Base-by-base conservation (phyloP, 2,888 invertebrate genomes). In the Hybos culiciformis region DNA sequence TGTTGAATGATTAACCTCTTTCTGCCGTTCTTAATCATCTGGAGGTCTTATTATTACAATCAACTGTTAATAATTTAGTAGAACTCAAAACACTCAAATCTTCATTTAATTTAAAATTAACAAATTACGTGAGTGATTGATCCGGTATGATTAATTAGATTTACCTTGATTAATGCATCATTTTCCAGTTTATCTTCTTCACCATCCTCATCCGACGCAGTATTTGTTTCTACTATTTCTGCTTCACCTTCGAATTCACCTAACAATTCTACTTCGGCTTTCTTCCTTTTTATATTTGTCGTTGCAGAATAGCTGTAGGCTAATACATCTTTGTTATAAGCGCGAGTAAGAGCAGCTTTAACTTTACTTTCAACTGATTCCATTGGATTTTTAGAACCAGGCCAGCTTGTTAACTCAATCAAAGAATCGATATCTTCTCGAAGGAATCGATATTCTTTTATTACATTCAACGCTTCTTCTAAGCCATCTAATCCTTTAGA, bases 391-490 rank as follows among this genome's bases (percentile, higher is more conserved):
- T 76, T 73, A 53, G 75, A 73, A 31, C 77, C 78, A 0, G 87
- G 81, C 93, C 94, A 97, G 29, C 78, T 63, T 0, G 85, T 78
- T 23, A 97, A 61, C 58, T 98, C 97, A 9, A 82, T 68, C 20
- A 98, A 68, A 11, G 83, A 83, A 50, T 96, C 94, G 53, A 94
- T 69, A 63, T 99, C 98, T 56, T 97, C 96, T 45, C 90, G 74
- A 41, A 88, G 62, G 44, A 98, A 71, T 59, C 84, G 81, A 65
- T 99, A 98, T 6, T 78, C 69, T 57, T 83, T 80, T 68, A 96
- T 76, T 12, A 84, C 73, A 5, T 73, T 69, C 36, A 97, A 62
- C 0, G 88, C 75, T 42, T 74, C 64, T 0, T 70, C 60, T 2
- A 94, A 76, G 6, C 90, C 92, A 1, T 83, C 83, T 1, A 63